Percentiles rank a stretch among this genome's conserved stretches.
Conservation (phyloP, 2,888 invertebrate species). For the Microdon myrmicae region DNA sequence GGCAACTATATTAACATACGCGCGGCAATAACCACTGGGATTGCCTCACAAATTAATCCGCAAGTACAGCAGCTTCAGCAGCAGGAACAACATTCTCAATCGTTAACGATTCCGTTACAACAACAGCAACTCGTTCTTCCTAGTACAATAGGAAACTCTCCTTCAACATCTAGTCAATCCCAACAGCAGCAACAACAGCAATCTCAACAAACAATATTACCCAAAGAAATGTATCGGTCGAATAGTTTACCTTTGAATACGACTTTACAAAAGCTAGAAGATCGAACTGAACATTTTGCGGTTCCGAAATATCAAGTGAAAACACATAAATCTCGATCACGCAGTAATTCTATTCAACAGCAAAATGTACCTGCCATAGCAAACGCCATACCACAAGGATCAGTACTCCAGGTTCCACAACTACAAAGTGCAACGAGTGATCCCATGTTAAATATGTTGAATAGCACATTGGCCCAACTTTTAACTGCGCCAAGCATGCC, state of each 20-base stretch:
- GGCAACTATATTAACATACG: slow-evolving; percentile 62
- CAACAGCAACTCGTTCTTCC: slow-evolving; percentile 44
- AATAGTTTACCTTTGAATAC: slow-evolving; percentile 73
- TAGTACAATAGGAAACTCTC: slow-evolving; percentile 2
- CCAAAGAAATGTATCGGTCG: slow-evolving; percentile 71
- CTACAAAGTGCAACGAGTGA: slow-evolving; percentile 81
- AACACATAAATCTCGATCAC: slow-evolving; percentile 59
- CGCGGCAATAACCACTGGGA: slow-evolving; percentile 18
- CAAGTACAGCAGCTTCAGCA: slow-evolving; percentile 50
- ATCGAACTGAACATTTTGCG: slow-evolving; percentile 61
- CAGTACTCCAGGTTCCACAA: slow-evolving; percentile 55
- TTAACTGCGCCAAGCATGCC: slow-evolving; percentile 68
- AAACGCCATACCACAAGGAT: slow-evolving; percentile 20
- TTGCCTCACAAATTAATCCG: slow-evolving; percentile 27
- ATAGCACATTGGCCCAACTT: slow-evolving; percentile 85
- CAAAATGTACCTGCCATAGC: slow-evolving; percentile 53
- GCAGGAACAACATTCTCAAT: slow-evolving; percentile 52
- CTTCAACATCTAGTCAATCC: slow-evolving; percentile 50
- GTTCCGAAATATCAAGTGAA: slow-evolving; percentile 64
- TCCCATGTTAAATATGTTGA: slow-evolving; percentile 76
- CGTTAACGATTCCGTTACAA: slow-evolving; percentile 18
- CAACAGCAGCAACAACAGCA: slow-evolving; percentile 48
- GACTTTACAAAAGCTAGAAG: slow-evolving; percentile 66
- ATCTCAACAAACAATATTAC: slow-evolving; percentile 54
- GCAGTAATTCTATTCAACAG: slow-evolving; percentile 66